phyloP scores from a whole-genome alignment of 2,888 invertebrate species.

The Ptychoptera contaminata region DNA sequence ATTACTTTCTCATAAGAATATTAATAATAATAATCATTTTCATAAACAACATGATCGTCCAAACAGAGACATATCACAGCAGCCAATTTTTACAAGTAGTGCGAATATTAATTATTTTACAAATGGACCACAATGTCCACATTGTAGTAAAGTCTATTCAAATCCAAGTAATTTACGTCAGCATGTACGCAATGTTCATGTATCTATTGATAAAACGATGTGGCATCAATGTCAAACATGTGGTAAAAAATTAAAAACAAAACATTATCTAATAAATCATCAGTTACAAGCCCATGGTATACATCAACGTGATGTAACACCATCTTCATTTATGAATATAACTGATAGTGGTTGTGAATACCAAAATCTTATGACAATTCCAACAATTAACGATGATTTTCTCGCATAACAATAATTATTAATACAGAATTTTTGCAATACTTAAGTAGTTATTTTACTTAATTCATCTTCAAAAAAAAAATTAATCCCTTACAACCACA shows the following conservation, averaged over 20 bases:
- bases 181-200: slow-evolving; percentile 62
- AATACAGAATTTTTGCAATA: too few relatives aligned
- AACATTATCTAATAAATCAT: slow-evolving; percentile 62
- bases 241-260: slow-evolving; percentile 60
- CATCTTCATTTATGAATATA: too few relatives aligned
- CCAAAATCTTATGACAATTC: too few relatives aligned
- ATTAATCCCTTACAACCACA: too few relatives aligned
- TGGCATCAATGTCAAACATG: slow-evolving; percentile 58
- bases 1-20: not conserved
- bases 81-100: too few relatives aligned
- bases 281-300: slow-evolving; percentile 60
- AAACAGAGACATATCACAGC: too few relatives aligned
- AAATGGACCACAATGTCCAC: slow-evolving; percentile 44
- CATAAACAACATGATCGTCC: not conserved
- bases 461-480: too few relatives aligned
- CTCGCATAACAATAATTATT: too few relatives aligned
- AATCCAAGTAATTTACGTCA: slow-evolving; percentile 59
- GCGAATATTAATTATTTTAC: slow-evolving; percentile 20
- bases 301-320: slow-evolving; percentile 35
- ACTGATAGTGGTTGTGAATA: too few relatives aligned
- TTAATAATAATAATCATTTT: not conserved
- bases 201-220: slow-evolving; percentile 49
- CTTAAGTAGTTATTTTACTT: too few relatives aligned
- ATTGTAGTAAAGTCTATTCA: slow-evolving; percentile 56
- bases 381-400: too few relatives aligned